Percentiles rank a stretch among this genome's conserved stretches.
phyloP scores from a whole-genome alignment of 2,797 vertebrate species.

The Onychomys leucogaster region DNA sequence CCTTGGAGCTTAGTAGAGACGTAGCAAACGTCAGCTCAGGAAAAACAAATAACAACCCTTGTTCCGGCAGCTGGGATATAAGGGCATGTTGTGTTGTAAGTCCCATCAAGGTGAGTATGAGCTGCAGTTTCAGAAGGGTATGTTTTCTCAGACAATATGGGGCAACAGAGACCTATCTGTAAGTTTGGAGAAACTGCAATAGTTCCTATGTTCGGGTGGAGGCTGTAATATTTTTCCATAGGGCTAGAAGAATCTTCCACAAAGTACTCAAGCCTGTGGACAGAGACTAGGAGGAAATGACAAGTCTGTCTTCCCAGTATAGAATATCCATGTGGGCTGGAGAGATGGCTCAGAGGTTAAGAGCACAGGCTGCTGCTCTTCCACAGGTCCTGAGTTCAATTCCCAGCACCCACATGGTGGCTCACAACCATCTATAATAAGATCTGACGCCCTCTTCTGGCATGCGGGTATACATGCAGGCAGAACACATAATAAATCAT shows the following conservation, averaged over 20 bases:
- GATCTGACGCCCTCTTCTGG: no score
- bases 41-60: not conserved
- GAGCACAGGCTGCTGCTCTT: no score
- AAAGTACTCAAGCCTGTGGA: not conserved
- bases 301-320: not conserved
- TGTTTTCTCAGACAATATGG: not conserved
- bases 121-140: not conserved
- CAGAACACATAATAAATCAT: no score
- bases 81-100: not conserved
- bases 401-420: no score
- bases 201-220: not conserved
- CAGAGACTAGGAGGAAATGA: not conserved
- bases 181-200: not conserved
- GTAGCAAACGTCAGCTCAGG: not conserved
- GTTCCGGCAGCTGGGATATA: not conserved
- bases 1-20: not conserved
- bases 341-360: no score
- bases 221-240: not conserved
- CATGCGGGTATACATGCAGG: no score
- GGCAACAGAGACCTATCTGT: not conserved
- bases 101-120: not conserved
- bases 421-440: no score
- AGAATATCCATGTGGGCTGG: not conserved
- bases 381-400: no score
- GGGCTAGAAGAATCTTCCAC: not conserved